These are phyloP conservation scores for Aleadryas rufinucha DNA, from an alignment of 2,113 vertebrate species.

Conservation along the genomic window DNA sequence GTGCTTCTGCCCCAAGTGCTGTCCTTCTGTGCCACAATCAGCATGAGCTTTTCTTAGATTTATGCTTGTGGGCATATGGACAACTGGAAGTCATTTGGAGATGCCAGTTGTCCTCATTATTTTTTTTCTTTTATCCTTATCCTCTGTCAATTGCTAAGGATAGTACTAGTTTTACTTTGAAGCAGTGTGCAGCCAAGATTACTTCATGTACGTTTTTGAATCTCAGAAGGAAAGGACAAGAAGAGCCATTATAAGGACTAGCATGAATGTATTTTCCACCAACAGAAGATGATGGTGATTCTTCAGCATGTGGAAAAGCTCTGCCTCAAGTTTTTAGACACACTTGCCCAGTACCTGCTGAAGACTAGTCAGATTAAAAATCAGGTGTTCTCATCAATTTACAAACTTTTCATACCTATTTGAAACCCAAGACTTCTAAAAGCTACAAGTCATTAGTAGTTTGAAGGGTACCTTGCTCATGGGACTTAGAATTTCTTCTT, in stretches of 20 bases:
- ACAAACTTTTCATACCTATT: background rate
- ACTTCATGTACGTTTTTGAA: background rate
- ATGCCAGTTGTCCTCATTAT: conserved; percentile 31
- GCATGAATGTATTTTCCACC: background rate
- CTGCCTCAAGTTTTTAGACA: background rate
- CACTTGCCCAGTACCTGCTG: background rate
- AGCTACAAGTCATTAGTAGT: background rate
- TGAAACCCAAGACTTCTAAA: background rate
- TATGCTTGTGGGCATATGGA: conserved; percentile 44
- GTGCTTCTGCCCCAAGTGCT: conserved; percentile 49
- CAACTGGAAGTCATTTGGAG: conserved; percentile 60
- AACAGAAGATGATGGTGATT: background rate
- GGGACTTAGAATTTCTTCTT: background rate
- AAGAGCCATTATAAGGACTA: background rate
- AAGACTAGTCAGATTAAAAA: background rate
- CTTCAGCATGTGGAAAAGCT: background rate
- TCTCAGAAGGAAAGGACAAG: background rate
- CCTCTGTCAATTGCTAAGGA: background rate
- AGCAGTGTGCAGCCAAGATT: background rate
- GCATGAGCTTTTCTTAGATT: conserved; percentile 57
- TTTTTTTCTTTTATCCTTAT: background rate
- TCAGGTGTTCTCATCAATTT: background rate
- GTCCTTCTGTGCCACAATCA: conserved; percentile 54
- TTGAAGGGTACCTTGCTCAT: background rate
- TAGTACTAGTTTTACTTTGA: background rate